These are phyloP conservation scores for Alsophila aescularia DNA, from an alignment of 2,888 invertebrate species.

Conservation along the genomic window DNA sequence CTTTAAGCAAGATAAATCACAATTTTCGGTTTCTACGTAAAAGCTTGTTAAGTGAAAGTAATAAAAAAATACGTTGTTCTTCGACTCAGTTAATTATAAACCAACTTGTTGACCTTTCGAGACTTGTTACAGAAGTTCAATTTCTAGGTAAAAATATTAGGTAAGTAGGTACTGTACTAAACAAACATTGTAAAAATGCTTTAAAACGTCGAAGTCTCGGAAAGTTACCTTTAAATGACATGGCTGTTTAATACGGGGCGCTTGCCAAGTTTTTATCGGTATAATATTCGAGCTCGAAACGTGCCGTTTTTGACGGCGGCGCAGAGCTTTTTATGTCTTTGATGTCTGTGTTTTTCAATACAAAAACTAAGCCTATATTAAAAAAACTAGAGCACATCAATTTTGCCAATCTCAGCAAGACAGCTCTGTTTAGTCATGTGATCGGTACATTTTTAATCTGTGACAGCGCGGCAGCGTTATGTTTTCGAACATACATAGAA, in stretches of 20 bases:
- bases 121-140: background rate
- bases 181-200: slow-evolving; percentile 12
- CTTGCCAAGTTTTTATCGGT: slow-evolving; percentile 29
- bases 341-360: slow-evolving; percentile 8
- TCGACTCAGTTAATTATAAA: background rate
- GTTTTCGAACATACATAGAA: too few relatives aligned
- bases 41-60: too few relatives aligned
- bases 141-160: background rate
- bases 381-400: too few relatives aligned
- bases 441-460: too few relatives aligned
- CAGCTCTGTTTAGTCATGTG: too few relatives aligned
- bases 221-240: slow-evolving; percentile 25
- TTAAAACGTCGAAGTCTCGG: slow-evolving; percentile 9
- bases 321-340: slow-evolving; percentile 10
- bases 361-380: background rate
- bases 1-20: too few relatives aligned
- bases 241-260: slow-evolving; percentile 18
- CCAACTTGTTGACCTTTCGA: background rate
- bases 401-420: too few relatives aligned
- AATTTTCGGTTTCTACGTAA: too few relatives aligned
- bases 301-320: slow-evolving; percentile 21
- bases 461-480: too few relatives aligned
- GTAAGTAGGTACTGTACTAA: background rate
- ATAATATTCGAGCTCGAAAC: slow-evolving; percentile 18
- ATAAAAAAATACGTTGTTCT: background rate